Conservation (phyloP, 2,888 invertebrate species). For the Agrochola litura region DNA sequence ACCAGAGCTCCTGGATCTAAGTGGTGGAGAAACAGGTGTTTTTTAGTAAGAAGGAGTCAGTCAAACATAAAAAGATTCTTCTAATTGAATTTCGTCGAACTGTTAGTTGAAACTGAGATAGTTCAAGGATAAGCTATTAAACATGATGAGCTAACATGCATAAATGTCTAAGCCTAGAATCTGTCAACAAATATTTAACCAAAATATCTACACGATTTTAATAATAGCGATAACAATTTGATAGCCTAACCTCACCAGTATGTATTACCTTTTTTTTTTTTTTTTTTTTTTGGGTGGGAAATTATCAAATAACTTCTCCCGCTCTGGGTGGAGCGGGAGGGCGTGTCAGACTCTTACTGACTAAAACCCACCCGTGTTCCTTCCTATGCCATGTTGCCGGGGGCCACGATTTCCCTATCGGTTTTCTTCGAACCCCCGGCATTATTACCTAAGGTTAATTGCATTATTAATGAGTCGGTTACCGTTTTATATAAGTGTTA, state of each 20-base stretch:
- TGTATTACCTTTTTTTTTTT: not conserved
- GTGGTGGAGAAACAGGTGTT: not conserved
- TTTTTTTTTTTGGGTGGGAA: no score
- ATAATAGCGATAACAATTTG: constrained; percentile 13
- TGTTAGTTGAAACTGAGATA: no score
- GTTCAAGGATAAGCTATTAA: not conserved
- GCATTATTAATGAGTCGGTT: not conserved
- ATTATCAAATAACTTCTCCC: no score
- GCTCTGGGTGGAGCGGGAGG: no score
- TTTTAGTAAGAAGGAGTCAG: not conserved
- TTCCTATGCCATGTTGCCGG: no score
- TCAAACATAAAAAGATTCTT: not conserved
- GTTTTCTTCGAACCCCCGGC: no score
- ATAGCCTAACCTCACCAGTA: not conserved
- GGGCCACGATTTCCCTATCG: no score
- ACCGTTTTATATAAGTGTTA: constrained; percentile 6
- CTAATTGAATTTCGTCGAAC: not conserved
- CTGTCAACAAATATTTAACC: not conserved
- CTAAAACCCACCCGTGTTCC: no score
- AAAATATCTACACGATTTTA: not conserved
- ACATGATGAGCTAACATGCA: no score
- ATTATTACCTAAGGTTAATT: constrained; percentile 11
- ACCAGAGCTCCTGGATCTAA: not conserved
- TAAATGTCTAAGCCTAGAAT: no score
- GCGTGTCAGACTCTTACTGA: no score